phyloP scores from a whole-genome alignment of 2,797 vertebrate species.

The Alectoris magna region DNA sequence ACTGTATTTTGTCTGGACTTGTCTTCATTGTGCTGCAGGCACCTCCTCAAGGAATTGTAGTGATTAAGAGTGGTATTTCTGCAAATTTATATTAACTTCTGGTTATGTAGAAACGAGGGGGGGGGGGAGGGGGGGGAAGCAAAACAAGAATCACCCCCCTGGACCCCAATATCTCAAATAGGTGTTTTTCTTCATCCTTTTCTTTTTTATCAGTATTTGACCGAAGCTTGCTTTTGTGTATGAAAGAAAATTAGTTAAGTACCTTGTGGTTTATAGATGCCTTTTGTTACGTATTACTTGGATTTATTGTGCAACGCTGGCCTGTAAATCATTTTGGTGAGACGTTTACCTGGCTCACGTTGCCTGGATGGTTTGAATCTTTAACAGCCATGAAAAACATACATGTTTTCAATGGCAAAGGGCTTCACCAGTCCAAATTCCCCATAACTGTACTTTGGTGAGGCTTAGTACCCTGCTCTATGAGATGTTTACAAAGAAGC shows the following conservation, averaged over 20 bases:
- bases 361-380: constrained; percentile 47
- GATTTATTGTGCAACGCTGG: constrained; percentile 53
- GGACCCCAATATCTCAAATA: neutral
- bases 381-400: neutral
- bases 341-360: constrained; percentile 37
- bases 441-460: neutral
- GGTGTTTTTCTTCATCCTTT: constrained; percentile 50
- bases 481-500: constrained; percentile 42
- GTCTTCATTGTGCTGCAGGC: constrained; percentile 64
- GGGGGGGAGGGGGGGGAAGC: neutral
- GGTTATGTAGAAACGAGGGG: constrained; percentile 24
- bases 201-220: constrained; percentile 32
- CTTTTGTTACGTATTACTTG: constrained; percentile 29
- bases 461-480: neutral
- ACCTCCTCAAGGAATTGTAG: constrained; percentile 63
- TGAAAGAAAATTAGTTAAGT: constrained; percentile 58
- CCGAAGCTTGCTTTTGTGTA: constrained; percentile 2
- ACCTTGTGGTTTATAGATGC: constrained; percentile 54
- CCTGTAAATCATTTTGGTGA: constrained; percentile 47
- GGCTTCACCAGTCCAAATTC: neutral
- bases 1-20: constrained; percentile 61
- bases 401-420: neutral
- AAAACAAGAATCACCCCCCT: neutral
- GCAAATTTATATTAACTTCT: constrained; percentile 69
- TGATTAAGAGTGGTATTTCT: constrained; percentile 70